phyloP scores from a whole-genome alignment of 2,113 vertebrate species.

The Tyrannus savana region DNA sequence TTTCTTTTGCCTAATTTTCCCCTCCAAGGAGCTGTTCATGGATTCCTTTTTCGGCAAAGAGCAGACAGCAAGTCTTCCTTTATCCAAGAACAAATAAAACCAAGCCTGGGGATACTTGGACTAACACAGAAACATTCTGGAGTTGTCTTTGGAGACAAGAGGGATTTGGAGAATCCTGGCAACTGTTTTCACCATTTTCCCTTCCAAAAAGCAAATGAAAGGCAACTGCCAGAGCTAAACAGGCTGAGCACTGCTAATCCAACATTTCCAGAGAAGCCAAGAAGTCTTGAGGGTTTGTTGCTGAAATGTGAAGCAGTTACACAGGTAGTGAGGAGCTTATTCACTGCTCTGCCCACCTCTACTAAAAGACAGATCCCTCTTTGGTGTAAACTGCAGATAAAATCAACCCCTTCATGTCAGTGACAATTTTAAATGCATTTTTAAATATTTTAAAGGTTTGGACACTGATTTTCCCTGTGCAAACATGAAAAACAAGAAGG shows the following conservation, averaged over 20 bases:
- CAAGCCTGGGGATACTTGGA: background rate
- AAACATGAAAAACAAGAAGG: background rate
- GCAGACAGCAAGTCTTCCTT: background rate
- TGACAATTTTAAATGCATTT: background rate
- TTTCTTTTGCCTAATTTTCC: background rate
- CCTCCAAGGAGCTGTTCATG: background rate
- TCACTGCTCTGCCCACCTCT: background rate
- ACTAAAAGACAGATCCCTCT: background rate
- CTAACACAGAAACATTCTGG: background rate
- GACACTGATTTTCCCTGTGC: background rate
- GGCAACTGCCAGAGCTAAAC: background rate
- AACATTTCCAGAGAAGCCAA: background rate
- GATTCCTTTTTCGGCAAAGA: background rate
- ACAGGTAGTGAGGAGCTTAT: background rate
- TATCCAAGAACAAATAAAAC: background rate
- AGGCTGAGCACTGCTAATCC: background rate
- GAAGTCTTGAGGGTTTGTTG: background rate
- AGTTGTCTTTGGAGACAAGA: constrained; percentile 23
- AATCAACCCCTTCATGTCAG: background rate
- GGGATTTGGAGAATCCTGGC: background rate
- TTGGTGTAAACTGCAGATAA: background rate
- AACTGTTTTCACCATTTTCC: background rate
- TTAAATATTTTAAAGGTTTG: background rate
- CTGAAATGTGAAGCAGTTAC: background rate
- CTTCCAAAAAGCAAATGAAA: constrained; percentile 35